Conservation (phyloP, 2,113 vertebrate genomes). For the Atherinomorus stipes region DNA sequence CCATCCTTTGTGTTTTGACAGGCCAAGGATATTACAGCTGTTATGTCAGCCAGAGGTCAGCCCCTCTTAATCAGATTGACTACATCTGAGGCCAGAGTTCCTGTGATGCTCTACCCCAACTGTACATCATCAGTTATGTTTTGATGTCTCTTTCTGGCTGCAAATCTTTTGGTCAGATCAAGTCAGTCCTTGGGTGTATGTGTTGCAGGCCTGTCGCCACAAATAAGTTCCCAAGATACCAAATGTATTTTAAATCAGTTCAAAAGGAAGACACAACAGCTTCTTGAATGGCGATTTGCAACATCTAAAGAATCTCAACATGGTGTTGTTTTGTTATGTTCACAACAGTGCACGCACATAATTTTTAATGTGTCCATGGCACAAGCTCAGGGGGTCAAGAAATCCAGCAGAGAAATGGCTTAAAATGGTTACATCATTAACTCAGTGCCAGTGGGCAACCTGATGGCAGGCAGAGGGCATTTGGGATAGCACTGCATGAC, state of each 20-base stretch:
- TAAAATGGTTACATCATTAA: constrained; percentile 70
- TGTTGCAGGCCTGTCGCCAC: neutral
- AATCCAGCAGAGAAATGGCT: constrained; percentile 55
- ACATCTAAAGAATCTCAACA: constrained; percentile 25
- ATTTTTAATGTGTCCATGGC: constrained; percentile 35
- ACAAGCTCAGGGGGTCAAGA: constrained; percentile 43
- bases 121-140: constrained; percentile 38
- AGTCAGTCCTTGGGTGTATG: neutral
- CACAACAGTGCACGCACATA: constrained; percentile 32
- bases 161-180: neutral
- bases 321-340: constrained; percentile 44
- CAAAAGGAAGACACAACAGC: constrained; percentile 6
- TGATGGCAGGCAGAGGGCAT: constrained; percentile 58
- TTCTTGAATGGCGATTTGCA: neutral
- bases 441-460: constrained; percentile 44
- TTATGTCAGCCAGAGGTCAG: constrained; percentile 33
- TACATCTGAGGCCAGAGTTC: constrained; percentile 8
- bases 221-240: neutral
- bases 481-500: constrained; percentile 45
- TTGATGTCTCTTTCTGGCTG: constrained; percentile 11
- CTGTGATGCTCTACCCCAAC: constrained; percentile 23
- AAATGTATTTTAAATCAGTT: constrained; percentile 8
- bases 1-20: constrained; percentile 24
- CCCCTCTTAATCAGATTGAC: constrained; percentile 13
- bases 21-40: constrained; percentile 26